A percentile compares a stretch with the other conserved stretches of the same genome.
Conservation (phyloP, 2,888 invertebrate species). For the Lordiphosa fenestrarum region DNA sequence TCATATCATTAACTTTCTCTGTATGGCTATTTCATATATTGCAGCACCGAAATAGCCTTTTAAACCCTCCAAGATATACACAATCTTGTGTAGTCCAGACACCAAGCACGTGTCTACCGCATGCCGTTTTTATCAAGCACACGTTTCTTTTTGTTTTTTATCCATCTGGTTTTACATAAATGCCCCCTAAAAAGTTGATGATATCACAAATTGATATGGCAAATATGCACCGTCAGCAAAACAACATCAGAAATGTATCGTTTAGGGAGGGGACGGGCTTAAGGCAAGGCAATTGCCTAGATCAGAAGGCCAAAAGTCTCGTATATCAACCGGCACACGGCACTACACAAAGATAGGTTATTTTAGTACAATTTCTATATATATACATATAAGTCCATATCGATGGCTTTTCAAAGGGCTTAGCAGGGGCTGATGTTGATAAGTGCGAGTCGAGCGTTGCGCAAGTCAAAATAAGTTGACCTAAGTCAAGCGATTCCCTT, state of each 20-base stretch:
- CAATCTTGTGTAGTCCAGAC: conserved; percentile 10
- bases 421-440: conserved; percentile 7
- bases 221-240: conserved; percentile 49
- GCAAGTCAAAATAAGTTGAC: too few relatives aligned
- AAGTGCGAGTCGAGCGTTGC: conserved; percentile 10
- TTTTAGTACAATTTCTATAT: conserved; percentile 16
- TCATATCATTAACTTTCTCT: too few relatives aligned
- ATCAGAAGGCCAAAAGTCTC: conserved; percentile 1
- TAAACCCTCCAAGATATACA: too few relatives aligned
- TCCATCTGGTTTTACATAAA: conserved; percentile 14
- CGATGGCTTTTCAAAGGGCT: conserved; percentile 10
- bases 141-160: conserved; percentile 44
- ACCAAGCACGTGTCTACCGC: conserved; percentile 48
- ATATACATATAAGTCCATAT: conserved; percentile 24
- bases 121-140: conserved; percentile 37
- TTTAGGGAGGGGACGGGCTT: conserved; percentile 8
- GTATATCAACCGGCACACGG: conserved; percentile 54
- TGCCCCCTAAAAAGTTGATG: conserved; percentile 24
- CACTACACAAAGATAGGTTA: conserved; percentile 27
- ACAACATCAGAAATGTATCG: conserved; percentile 17
- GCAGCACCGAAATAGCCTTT: too few relatives aligned
- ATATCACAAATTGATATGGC: conserved; percentile 31
- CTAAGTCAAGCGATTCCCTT: too few relatives aligned
- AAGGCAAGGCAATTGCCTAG: conserved; percentile 9
- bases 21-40: too few relatives aligned